Evolutionary conservation across 1,140 invertebrate species (phyloP).

Genomic region (Tenebrio molitor): DNA sequence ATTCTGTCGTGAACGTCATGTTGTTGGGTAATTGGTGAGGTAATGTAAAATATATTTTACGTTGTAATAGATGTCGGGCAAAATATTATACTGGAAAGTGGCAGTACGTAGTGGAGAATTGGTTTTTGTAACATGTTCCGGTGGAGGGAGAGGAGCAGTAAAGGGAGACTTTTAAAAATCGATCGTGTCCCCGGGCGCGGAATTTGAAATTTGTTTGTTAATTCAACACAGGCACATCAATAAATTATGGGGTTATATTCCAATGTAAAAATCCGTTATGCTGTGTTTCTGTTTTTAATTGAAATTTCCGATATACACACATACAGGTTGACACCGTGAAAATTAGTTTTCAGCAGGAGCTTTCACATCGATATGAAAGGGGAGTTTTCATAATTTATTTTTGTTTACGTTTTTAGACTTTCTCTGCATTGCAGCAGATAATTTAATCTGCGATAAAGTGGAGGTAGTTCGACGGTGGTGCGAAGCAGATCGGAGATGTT

Average conservation of each 20-base stretch:
- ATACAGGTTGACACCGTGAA: constrained; percentile 40
- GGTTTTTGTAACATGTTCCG: no score
- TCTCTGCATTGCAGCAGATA: constrained; percentile 21
- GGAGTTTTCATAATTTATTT: constrained; percentile 27
- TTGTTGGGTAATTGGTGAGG: no score
- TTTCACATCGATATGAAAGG: constrained; percentile 19
- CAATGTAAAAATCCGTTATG: constrained; percentile 29
- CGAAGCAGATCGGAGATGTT: constrained; percentile 2
- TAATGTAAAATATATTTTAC: no score
- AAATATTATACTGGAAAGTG: no score
- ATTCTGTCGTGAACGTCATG: no score
- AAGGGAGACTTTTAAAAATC: background rate
- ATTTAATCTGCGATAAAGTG: constrained; percentile 1
- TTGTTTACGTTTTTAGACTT: constrained; percentile 28
- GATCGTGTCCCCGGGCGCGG: background rate
- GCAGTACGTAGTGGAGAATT: no score
- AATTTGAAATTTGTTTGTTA: constrained; percentile 33
- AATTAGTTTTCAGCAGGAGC: constrained; percentile 40
- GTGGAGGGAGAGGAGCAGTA: no score
- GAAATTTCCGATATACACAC: constrained; percentile 40
- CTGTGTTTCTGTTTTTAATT: constrained; percentile 42
- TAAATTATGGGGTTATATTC: constrained; percentile 39
- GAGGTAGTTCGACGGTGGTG: constrained; percentile 2
- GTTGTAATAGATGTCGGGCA: no score
- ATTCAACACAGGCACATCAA: constrained; percentile 23